Conservation (phyloP, 1,140 invertebrate genomes). For the Diabrotica undecimpunctata region DNA sequence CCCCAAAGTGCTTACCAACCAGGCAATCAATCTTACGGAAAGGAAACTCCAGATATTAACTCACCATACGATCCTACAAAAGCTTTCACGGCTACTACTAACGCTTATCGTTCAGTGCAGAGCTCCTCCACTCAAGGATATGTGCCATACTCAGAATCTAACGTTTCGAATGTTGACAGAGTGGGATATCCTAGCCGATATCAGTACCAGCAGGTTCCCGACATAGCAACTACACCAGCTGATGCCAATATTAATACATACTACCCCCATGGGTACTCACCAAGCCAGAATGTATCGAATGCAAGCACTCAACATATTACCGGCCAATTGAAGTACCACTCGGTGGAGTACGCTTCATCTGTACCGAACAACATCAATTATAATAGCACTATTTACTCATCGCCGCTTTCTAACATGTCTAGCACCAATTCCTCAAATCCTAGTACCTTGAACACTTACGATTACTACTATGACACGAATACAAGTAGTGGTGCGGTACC, state of each 20-base stretch:
- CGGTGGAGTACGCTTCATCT: conserved; percentile 24
- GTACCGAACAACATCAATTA: conserved; percentile 14
- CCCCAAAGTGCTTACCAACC: conserved; percentile 11
- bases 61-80: conserved; percentile 21
- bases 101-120: conserved; percentile 31
- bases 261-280: conserved; percentile 29
- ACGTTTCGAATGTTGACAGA: neutral
- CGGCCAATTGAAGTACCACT: conserved; percentile 22
- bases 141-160: conserved; percentile 10
- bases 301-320: neutral
- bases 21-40: neutral
- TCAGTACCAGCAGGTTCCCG: neutral
- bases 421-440: conserved; percentile 1
- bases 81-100: conserved; percentile 32
- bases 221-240: neutral
- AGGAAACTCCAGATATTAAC: neutral
- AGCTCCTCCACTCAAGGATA: conserved; percentile 13
- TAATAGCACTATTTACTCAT: conserved; percentile 22
- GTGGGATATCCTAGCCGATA: conserved; percentile 7
- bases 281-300: conserved; percentile 16
- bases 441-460: neutral
- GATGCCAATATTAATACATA: conserved; percentile 15
- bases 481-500: neutral
- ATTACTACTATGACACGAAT: neutral
- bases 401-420: conserved; percentile 17